A percentile compares a stretch with the other conserved stretches of the same genome.
These are phyloP conservation scores for Corythaixoides concolor DNA, from an alignment of 2,113 vertebrate genomes.

Conservation along the genomic window DNA sequence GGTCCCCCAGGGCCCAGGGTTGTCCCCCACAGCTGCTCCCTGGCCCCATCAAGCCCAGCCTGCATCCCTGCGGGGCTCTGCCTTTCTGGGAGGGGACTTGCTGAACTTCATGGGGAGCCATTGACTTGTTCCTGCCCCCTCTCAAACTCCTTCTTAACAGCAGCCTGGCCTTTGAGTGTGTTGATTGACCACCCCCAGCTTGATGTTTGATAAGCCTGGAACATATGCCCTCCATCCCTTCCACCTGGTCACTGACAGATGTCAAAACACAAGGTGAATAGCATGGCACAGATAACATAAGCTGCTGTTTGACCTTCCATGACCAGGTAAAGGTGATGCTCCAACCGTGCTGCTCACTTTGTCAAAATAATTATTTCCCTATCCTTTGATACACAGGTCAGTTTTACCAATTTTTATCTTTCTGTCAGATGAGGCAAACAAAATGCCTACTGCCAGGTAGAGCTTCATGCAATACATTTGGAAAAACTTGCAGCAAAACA, in stretches of 20 bases:
- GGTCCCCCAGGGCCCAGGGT: rapidly evolving
- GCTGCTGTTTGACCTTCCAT: background rate
- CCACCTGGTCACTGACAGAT: background rate
- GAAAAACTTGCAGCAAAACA: background rate
- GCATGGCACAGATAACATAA: background rate
- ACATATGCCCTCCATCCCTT: background rate
- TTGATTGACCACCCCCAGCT: background rate
- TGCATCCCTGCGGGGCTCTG: background rate
- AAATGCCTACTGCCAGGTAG: background rate
- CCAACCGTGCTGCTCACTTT: background rate
- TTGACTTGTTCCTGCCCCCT: rapidly evolving
- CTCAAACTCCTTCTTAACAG: background rate
- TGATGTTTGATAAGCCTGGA: background rate
- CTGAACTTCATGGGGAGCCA: background rate
- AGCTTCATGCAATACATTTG: background rate
- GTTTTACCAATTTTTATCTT: background rate
- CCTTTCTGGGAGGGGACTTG: background rate
- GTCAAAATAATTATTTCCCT: background rate
- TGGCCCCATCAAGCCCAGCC: background rate
- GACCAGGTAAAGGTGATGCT: background rate
- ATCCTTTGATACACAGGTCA: background rate
- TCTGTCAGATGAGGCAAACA: background rate
- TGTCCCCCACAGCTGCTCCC: no score
- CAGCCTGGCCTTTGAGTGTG: background rate
- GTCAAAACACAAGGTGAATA: background rate